phyloP scores from a whole-genome alignment of 1,140 invertebrate species.

The Heliothis virescens region DNA sequence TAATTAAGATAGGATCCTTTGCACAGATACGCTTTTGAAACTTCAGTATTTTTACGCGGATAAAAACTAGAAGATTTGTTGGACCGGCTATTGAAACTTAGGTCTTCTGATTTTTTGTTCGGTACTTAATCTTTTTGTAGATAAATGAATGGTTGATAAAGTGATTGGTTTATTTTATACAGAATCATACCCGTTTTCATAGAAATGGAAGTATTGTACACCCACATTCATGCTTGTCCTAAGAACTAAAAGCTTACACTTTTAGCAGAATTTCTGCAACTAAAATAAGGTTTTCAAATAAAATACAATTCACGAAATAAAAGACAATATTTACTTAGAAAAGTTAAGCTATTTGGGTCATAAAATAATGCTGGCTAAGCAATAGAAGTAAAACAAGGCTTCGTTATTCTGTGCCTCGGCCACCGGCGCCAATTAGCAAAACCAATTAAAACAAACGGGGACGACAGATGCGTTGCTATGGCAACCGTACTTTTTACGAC shows the following conservation, averaged over 20 bases:
- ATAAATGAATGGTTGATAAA: not conserved
- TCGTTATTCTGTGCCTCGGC: conserved; percentile 41
- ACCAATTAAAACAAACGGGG: conserved; percentile 62
- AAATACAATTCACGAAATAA: not conserved
- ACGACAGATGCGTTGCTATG: conserved; percentile 41
- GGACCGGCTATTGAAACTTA: not conserved
- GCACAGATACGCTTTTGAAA: conserved; percentile 35
- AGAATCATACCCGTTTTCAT: no score
- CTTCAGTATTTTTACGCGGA: conserved; percentile 30
- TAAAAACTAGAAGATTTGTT: conserved; percentile 16
- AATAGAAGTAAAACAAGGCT: conserved; percentile 18
- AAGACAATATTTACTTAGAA: not conserved
- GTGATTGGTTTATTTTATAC: no score
- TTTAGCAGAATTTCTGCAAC: no score
- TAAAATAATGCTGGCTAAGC: not conserved
- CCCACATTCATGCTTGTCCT: no score
- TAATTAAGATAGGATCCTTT: conserved; percentile 48
- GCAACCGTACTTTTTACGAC: conserved; percentile 4
- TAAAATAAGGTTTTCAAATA: no score
- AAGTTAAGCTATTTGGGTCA: not conserved
- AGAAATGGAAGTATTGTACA: no score
- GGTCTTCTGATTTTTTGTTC: not conserved
- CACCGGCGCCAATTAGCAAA: conserved; percentile 61
- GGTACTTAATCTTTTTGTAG: not conserved
- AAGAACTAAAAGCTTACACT: no score